Base-by-base conservation (phyloP, 2,888 invertebrate species). In the Scaptomyza parva region DNA sequence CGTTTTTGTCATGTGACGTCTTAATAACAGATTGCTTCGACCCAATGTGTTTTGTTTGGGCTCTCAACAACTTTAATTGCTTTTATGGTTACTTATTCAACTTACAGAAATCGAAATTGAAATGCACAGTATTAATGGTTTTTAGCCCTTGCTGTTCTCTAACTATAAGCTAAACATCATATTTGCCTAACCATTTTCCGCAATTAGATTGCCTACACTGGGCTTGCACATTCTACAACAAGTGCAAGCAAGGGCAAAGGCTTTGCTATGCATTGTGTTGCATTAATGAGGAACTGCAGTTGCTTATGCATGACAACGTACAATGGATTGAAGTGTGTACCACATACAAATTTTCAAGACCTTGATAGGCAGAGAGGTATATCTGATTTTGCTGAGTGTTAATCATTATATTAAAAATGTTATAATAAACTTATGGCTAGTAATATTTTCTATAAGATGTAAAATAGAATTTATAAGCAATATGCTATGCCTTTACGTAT, bases 11-110 rank as follows among this genome's bases (percentile, higher is more conserved):
- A 63, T 66, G 64, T 75, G 78, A 66, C 67, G 64, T 76, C 76
- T 82, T 83, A 86, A 83, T 86, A 77, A 73, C 78, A 55, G 69
- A 58, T 67, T 68, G 70, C 41, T 50, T 59, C 12, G 52, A 48
- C 22, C 41, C 41, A 62, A 51, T 43, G 41, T 26, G 20, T 26
- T 18, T n/a, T 37, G 26, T 39, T 24, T 47, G 33, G 35, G 26
- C 45, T 39, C 9, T 3, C 3, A 17, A 26, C 26, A 14, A 20
- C 7, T 11, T 39, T 4, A 12, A 7, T 60, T 50, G 30, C 37
- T 18, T 43, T 65, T 22, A 22, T 39, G 35, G 43, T 24, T 30
- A 54, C 18, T 47, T 48, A 30, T 48, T 26, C 22, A 26, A 17
- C 26, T 26, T 30, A 11, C 18, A 9, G 26, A 35, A 39, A 35